Evolutionary conservation across 2,113 vertebrate species (phyloP).

Genomic region (Anarrhichthys ocellatus): DNA sequence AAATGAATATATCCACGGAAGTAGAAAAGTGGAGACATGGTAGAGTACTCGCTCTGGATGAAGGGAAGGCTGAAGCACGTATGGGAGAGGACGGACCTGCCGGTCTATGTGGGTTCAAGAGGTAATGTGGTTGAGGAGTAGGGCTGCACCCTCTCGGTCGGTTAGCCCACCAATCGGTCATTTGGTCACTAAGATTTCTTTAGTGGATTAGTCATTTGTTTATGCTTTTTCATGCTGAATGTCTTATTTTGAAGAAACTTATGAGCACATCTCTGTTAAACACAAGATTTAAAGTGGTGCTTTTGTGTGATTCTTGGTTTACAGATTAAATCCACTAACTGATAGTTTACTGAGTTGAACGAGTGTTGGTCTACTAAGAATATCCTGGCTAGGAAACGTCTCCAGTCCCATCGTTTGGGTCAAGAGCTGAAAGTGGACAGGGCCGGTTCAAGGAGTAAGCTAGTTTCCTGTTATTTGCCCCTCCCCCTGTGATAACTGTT

Average conservation of each 20-base stretch:
- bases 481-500: neutral
- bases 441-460: no score
- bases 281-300: neutral
- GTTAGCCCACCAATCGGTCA: neutral
- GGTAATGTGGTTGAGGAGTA: no score
- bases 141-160: no score
- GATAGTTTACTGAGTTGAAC: neutral
- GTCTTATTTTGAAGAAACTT: neutral
- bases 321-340: neutral
- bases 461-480: neutral
- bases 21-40: no score
- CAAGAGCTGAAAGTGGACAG: no score
- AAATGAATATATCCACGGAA: no score
- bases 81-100: no score
- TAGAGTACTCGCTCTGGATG: no score
- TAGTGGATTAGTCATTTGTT: neutral
- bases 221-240: neutral
- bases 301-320: neutral
- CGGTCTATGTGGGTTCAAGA: no score
- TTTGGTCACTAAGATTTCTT: neutral
- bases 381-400: neutral
- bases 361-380: no score
- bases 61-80: no score
- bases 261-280: neutral
- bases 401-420: neutral